A percentile compares a stretch with the other conserved stretches of the same genome.
Conservation (phyloP, 2,113 vertebrate genomes). For the Gila orcuttii region DNA sequence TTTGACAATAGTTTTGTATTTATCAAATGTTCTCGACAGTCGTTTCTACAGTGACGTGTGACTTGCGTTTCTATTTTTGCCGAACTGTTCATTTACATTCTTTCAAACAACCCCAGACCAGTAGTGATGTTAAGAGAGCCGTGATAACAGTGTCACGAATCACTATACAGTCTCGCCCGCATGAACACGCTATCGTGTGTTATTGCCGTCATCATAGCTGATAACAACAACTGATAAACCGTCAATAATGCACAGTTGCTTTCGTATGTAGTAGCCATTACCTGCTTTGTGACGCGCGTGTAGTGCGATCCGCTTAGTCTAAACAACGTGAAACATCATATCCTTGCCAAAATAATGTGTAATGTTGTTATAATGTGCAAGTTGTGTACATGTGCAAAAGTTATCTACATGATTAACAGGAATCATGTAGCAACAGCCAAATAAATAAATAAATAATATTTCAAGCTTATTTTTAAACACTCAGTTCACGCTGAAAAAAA, state of each 20-base stretch:
- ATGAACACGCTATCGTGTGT: neutral
- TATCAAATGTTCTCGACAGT: neutral
- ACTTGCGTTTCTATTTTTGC: conserved; percentile 15
- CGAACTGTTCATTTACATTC: conserved; percentile 3
- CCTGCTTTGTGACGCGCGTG: neutral
- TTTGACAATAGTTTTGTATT: neutral
- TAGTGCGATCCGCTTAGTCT: no score
- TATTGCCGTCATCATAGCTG: neutral
- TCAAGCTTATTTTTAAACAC: neutral
- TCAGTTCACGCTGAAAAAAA: neutral
- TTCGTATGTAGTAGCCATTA: neutral
- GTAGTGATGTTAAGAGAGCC: neutral
- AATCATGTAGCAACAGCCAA: neutral
- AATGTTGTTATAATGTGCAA: neutral
- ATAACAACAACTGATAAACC: neutral
- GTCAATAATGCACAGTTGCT: neutral
- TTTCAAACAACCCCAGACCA: neutral
- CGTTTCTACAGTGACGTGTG: neutral
- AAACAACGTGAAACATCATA: neutral
- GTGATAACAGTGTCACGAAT: neutral
- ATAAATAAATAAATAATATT: neutral
- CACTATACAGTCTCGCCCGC: neutral
- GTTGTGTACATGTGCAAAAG: neutral
- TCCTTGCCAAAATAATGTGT: neutral
- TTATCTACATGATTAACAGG: no score